Base-by-base conservation (phyloP, 2,888 invertebrate genomes). In the Cephus runcator region DNA sequence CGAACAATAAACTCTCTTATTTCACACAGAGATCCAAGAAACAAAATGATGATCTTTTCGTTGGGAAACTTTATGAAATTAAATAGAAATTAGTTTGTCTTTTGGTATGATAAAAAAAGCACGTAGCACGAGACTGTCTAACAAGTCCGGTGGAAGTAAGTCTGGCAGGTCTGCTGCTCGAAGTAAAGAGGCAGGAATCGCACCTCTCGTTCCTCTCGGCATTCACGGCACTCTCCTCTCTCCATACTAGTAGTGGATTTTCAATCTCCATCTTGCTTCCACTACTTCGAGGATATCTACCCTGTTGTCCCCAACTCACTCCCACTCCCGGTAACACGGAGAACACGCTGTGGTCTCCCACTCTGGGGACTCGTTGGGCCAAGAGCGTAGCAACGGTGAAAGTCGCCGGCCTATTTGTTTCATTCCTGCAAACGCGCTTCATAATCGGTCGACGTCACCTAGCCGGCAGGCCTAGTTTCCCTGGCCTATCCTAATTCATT, bases 391-490 rank as follows among this genome's bases (percentile, higher is more conserved):
- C 75, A 75, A 68, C 84, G 90, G 90, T 90, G 90, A 90, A 90
- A 90, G 90, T 90, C 90, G 87, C 89, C 90, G 90, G 90, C 90
- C 90, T 90, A 90, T 90, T 90, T 89, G 90, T 88, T 87, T 87
- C 87, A 84, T 87, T 86, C 85, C 87, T 83, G 84, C 86, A 82
- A 86, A 85, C 83, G 83, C 81, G 78, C 73, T 81, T 82, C 81
- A 77, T 81, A 79, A 79, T 79, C 73, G 79, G 75, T 69, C 79
- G 80, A 84, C 85, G 84, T 85, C 86, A 86, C 81, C 81, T 82
- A 82, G 80, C 79, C 83, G 82, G 73, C 82, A 86, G 86, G 84
- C 85, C 86, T 86, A 86, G 86, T 85, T 86, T 85, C 84, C 73
- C 31, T 73, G 73, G n/a, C 11, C 73, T 23, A 73, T 30, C n/a